Conservation (phyloP, 2,888 invertebrate species). For the Torymus auratus region DNA sequence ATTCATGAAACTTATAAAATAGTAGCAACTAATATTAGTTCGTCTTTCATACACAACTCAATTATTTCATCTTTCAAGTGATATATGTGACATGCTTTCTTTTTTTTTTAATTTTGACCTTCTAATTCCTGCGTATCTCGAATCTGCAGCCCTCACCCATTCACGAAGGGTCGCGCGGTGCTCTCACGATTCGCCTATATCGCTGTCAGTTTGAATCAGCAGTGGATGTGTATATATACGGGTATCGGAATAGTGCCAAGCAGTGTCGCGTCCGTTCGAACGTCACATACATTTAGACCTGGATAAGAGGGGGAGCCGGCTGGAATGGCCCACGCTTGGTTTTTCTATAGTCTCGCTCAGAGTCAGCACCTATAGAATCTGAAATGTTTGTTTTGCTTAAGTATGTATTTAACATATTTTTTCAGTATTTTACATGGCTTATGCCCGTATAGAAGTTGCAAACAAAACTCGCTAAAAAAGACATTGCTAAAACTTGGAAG, state of each 20-base stretch:
- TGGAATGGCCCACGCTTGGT: not conserved
- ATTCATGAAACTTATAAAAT: too few species aligned
- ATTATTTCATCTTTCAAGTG: not conserved
- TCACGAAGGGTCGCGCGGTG: not conserved
- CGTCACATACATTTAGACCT: slow-evolving; percentile 47
- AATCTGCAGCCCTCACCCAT: not conserved
- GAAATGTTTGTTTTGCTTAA: too few species aligned
- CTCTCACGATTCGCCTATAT: slow-evolving; percentile 58
- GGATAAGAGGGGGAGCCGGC: not conserved
- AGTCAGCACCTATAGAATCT: too few species aligned
- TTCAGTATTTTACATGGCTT: too few species aligned
- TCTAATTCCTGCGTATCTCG: not conserved
- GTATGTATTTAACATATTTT: too few species aligned
- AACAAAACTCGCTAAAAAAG: too few species aligned
- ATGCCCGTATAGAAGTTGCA: too few species aligned
- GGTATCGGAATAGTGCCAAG: slow-evolving; percentile 42
- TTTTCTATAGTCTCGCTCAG: not conserved
- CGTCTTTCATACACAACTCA: not conserved
- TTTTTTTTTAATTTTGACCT: not conserved
- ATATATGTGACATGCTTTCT: not conserved
- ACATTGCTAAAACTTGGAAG: too few species aligned
- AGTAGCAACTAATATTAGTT: too few species aligned
- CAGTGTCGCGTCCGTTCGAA: slow-evolving; percentile 31
- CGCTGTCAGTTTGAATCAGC: slow-evolving; percentile 69
- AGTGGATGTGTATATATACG: slow-evolving; percentile 39